Base-by-base conservation (phyloP, 2,797 vertebrate species). In the Alauda arvensis region DNA sequence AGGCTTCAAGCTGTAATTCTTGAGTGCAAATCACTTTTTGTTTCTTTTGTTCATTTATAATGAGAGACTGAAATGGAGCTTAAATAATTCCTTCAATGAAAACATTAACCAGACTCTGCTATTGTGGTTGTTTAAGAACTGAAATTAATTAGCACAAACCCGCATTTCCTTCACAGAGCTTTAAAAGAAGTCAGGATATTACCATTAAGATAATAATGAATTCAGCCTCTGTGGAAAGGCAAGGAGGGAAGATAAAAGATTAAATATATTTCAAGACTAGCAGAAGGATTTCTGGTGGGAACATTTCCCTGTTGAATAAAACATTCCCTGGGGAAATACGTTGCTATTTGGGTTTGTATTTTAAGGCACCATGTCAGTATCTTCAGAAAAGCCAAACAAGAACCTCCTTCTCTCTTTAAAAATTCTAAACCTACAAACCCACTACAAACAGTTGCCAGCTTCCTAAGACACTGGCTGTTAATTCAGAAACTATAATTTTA, bases 11-110 rank as follows among this genome's bases (percentile, higher is more conserved):
- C 96, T 94, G 88, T 93, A 96, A 96, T 96, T 95, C 96, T 94
- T 93, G 84, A 93, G 92, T 94, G 96, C 94, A 95, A 96, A 97
- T 96, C 94, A 94, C 95, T 95, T 95, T 95, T 94, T 95, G 93
- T 97, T 95, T 95, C 95, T 95, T 97, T 97, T 97, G 93, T 97
- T 93, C 87, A 68, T 70, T 92, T 94, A 94, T 95, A 95, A 94
- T 92, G 88, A 96, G 95, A 91, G 91, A 88, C 89, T 96, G 96
- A 97, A 96, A 96, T 97, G 96, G 94, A 97, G 94, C 96, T 97
- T 96, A 96, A 97, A 91, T 97, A 97, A 97, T 96, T 96, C 94
- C 84, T 95, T 95, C 93, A 94, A 91, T 97, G 95, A 97, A 96
- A 96, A 92, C 94, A 92, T 96, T 96, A 96, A 95, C 92, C 92